Base-by-base conservation (phyloP, 2,797 vertebrate genomes). In the Oophaga sylvatica region DNA sequence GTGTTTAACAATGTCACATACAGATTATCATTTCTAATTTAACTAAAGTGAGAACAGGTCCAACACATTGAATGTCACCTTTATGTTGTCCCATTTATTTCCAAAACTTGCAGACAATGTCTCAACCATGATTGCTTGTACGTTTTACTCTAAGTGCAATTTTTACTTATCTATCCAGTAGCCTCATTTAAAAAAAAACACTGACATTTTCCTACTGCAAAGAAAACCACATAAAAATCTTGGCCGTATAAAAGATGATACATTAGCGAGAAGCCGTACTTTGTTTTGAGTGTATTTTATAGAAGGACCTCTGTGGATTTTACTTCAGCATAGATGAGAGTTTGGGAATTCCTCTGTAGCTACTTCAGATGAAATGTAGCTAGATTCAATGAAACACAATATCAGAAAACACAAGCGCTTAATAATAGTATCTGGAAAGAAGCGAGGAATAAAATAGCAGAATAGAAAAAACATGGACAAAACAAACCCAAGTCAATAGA, bases 291-390 rank as follows among this genome's bases (percentile, higher is more conserved):
- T 75, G 70, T 20, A 76, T 19, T 68, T 4, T 59, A 89, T 81
- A 70, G 60, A 68, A 81, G 53, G 83, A 70, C 60, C 53, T 62
- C 80, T 82, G 71, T 77, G 83, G 60, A 73, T 75, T 89, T 81
- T 75, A 82, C 26, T 86, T 82, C 16, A 82, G 29, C 22, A 31
- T 22, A 20, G 70, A 60, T 78, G 45, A 60, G 85, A 86, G 79
- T 65, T 57, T 75, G 31, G 19, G 48, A 70, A 35, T 48, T 79
- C 82, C 83, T 63, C 70, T 82, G 48, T 15, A 75, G 79, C 83
- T 15, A 11, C 29, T 56, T 82, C 45, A 86, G 31, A 81, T 81
- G 29, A 78, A 81, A 89, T 56, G 67, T 45, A 65, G 76, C 65
- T n/a, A 85, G 5, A 77, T 53, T 68, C 17, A 77, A 81, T 81